These are phyloP conservation scores for Myotis findleyi DNA, from an alignment of 2,797 vertebrate species.

Conservation along the genomic window DNA sequence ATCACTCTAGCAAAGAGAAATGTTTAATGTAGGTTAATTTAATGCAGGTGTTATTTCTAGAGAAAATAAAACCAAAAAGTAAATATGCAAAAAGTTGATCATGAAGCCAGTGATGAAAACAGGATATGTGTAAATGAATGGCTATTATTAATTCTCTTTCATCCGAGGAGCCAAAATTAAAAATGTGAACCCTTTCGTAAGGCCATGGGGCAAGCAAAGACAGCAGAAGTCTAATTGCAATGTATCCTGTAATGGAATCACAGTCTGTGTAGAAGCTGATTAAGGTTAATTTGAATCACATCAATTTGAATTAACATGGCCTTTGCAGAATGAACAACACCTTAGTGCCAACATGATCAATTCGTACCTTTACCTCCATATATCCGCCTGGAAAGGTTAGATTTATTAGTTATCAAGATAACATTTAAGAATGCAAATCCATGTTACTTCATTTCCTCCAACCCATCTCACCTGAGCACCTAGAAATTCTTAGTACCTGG, in stretches of 20 bases:
- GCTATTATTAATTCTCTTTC: constrained; percentile 72
- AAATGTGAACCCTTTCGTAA: constrained; percentile 76
- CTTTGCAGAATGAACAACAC: constrained; percentile 90
- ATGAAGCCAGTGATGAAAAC: constrained; percentile 83
- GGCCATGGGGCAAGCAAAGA: constrained; percentile 85
- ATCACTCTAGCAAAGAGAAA: constrained; percentile 77
- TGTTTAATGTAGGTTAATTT: constrained; percentile 81
- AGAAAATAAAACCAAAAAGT: constrained; percentile 84
- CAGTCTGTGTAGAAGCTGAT: constrained; percentile 88
- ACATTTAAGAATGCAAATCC: constrained; percentile 86
- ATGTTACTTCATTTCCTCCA: constrained; percentile 42
- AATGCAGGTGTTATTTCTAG: constrained; percentile 85
- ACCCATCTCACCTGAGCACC: not conserved
- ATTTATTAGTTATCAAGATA: constrained; percentile 89
- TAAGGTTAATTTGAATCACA: constrained; percentile 92
- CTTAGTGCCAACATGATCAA: constrained; percentile 91
- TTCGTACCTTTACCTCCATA: constrained; percentile 88
- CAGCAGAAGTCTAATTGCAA: constrained; percentile 86
- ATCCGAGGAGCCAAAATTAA: constrained; percentile 31
- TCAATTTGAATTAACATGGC: constrained; percentile 91
- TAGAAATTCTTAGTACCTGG: constrained; percentile 22
- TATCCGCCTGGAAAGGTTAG: constrained; percentile 88
- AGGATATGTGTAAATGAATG: constrained; percentile 84
- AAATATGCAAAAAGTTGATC: constrained; percentile 84
- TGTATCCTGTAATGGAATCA: constrained; percentile 88